Conservation (phyloP, 2,888 invertebrate species). For the Ecliptopera silaceata region DNA sequence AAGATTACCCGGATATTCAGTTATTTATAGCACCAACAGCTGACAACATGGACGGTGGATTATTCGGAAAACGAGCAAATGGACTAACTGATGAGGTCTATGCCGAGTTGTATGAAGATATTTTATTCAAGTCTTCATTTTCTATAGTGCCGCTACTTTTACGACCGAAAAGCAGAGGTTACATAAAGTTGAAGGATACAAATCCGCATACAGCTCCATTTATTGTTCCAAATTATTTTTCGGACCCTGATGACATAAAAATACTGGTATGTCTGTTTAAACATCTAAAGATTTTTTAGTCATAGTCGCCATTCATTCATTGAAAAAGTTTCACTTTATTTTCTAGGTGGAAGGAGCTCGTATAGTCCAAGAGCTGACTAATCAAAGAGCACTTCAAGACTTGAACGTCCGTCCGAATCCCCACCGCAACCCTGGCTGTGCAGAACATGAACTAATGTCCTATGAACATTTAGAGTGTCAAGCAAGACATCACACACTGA, state of each 20-base stretch:
- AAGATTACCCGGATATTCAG: slow-evolving; percentile 92
- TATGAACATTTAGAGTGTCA: slow-evolving; percentile 91
- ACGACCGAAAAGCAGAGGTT: slow-evolving; percentile 88
- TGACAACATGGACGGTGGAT: slow-evolving; percentile 90
- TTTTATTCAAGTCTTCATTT: slow-evolving; percentile 87
- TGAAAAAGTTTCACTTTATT: slow-evolving; percentile 3
- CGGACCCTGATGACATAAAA: slow-evolving; percentile 87
- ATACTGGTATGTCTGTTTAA: slow-evolving; percentile 86
- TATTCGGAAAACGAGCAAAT: slow-evolving; percentile 87
- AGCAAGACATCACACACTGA: slow-evolving; percentile 88
- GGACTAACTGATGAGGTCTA: slow-evolving; percentile 87
- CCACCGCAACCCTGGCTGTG: slow-evolving; percentile 86
- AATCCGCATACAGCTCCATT: slow-evolving; percentile 89
- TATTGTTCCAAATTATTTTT: slow-evolving; percentile 95
- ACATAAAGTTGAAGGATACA: slow-evolving; percentile 85
- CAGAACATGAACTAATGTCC: slow-evolving; percentile 83
- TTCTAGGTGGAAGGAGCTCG: slow-evolving; percentile 89
- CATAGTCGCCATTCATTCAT: not conserved
- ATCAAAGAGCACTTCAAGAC: slow-evolving; percentile 83
- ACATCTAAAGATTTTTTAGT: not conserved
- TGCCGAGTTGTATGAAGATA: slow-evolving; percentile 87
- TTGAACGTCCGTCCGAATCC: slow-evolving; percentile 86
- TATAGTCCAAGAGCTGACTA: slow-evolving; percentile 83
- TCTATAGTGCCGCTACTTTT: slow-evolving; percentile 87
- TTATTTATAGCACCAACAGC: slow-evolving; percentile 89